phyloP scores from a whole-genome alignment of 2,888 invertebrate species.

The Gisinianus flammeolus region DNA sequence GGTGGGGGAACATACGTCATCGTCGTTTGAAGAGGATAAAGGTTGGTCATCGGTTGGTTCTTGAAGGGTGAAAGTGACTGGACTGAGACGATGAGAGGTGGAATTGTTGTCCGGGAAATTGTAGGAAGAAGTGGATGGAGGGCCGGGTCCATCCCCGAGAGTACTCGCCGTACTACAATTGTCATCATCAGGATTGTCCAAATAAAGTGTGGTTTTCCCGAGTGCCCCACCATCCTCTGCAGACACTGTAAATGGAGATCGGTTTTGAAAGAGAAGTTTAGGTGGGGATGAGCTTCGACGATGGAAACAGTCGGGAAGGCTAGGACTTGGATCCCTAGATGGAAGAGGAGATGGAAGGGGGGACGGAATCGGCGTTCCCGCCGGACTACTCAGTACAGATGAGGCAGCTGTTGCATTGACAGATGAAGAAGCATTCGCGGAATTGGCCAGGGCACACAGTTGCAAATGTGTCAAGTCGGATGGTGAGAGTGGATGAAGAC shows the following conservation, averaged over 20 bases:
- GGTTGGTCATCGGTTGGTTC: slow-evolving; percentile 55
- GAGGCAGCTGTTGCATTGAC: slow-evolving; percentile 50
- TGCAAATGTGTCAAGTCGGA: slow-evolving; percentile 59
- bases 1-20: slow-evolving; percentile 24
- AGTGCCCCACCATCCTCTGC: slow-evolving; percentile 35
- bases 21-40: slow-evolving; percentile 33
- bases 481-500: slow-evolving; percentile 60
- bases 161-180: slow-evolving; percentile 58
- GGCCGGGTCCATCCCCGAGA: slow-evolving; percentile 55
- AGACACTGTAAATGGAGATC: slow-evolving; percentile 43
- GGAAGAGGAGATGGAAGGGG: slow-evolving; percentile 55
- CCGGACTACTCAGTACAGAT: slow-evolving; percentile 50
- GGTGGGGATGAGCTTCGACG: slow-evolving; percentile 17
- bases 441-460: slow-evolving; percentile 54
- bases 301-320: slow-evolving; percentile 25
- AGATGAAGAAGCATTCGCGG: slow-evolving; percentile 43
- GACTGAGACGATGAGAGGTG: slow-evolving; percentile 49
- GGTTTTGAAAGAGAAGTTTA: slow-evolving; percentile 33
- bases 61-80: slow-evolving; percentile 58
- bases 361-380: slow-evolving; percentile 51
- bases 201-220: slow-evolving; percentile 31
- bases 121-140: slow-evolving; percentile 21
- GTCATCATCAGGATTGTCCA: slow-evolving; percentile 56
- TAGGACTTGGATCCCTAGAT: slow-evolving; percentile 57
- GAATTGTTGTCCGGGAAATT: slow-evolving; percentile 31